Conservation (phyloP, 2,113 vertebrate species). For the Pelodiscus sinensis region DNA sequence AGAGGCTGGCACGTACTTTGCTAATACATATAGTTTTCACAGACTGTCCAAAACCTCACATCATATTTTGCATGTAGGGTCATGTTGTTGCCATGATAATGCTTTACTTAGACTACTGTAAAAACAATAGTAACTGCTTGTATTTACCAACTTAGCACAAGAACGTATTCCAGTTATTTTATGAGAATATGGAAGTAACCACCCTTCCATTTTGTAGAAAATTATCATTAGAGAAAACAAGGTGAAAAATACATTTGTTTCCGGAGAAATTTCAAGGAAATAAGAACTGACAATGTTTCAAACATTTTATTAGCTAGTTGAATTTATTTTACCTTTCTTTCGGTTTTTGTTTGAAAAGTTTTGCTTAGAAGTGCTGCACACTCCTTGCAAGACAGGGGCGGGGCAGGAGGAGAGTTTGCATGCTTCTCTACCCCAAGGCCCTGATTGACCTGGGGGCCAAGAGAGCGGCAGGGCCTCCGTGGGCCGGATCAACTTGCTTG, state of each 20-base stretch:
- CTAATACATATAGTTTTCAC: not conserved
- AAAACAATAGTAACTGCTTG: not conserved
- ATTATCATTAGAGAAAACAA: not conserved
- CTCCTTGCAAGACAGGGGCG: too few species aligned
- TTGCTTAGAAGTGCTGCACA: too few species aligned
- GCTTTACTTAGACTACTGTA: not conserved
- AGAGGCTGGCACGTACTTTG: rapidly evolving
- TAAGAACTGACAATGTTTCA: not conserved
- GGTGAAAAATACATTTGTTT: not conserved
- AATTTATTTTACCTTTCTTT: not conserved
- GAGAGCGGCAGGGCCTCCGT: too few species aligned
- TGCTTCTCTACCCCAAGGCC: too few species aligned
- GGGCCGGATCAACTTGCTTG: too few species aligned
- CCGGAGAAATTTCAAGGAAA: not conserved
- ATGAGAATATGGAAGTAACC: not conserved
- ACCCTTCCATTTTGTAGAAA: not conserved
- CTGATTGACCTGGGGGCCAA: too few species aligned
- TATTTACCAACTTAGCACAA: not conserved
- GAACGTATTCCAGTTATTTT: not conserved
- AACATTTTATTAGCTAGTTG: not conserved
- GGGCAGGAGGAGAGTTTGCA: too few species aligned
- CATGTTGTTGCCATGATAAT: not conserved
- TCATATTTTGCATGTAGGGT: not conserved
- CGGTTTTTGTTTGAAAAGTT: not conserved
- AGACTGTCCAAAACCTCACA: not conserved